Conservation (phyloP, 2,888 invertebrate genomes). For the Synanthedon formicaeformis region DNA sequence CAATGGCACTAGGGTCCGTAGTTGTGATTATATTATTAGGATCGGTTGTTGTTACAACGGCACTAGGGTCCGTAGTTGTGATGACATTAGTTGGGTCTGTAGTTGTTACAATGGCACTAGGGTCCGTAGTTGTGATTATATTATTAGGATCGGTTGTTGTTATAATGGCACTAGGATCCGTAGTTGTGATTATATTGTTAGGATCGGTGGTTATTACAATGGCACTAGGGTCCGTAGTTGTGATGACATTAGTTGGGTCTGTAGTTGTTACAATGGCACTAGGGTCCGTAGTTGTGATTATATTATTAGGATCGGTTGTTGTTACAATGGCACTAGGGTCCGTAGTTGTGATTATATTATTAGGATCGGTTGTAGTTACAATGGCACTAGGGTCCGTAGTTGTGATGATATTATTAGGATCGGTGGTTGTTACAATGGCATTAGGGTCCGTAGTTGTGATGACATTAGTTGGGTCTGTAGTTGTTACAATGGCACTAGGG, state of each 20-base stretch:
- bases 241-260: background rate
- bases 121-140: background rate
- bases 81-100: background rate
- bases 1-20: background rate
- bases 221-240: conserved; percentile 4
- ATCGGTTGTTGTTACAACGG: background rate
- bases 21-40: conserved; percentile 1
- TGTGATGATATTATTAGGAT: background rate
- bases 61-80: background rate
- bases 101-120: background rate
- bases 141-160: background rate
- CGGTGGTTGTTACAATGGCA: conserved; percentile 5
- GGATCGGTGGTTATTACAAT: background rate
- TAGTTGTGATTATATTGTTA: too few species aligned
- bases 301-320: background rate
- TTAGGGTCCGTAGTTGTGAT: conserved; percentile 2
- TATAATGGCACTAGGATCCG: too few species aligned
- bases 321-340: conserved; percentile 3
- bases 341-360: background rate
- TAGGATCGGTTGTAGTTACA: conserved; percentile 1
- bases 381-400: conserved; percentile 2
- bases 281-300: background rate
- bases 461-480: conserved; percentile 1
- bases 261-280: background rate
- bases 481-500: background rate